Evolutionary conservation across 2,888 invertebrate genomes (phyloP).

Genomic region (Drosophila buzzatii): DNA sequence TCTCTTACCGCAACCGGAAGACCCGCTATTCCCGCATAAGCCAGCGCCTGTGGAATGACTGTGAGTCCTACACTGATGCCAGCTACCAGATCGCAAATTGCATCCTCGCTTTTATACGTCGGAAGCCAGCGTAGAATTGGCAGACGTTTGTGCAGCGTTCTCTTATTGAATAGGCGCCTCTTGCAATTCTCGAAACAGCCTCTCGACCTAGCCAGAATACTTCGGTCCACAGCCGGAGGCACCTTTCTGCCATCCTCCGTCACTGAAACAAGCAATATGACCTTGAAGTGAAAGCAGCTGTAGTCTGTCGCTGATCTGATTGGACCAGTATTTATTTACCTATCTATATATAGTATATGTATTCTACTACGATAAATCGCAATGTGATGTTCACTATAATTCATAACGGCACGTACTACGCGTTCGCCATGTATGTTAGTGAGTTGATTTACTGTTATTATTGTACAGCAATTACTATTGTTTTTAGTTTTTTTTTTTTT

Average conservation of each 20-base stretch:
- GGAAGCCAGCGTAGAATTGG: conserved; percentile 93
- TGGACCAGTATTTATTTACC: not conserved
- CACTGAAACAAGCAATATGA: conserved; percentile 83
- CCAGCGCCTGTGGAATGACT: conserved; percentile 95
- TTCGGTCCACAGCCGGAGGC: conserved; percentile 71
- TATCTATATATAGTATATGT: not conserved
- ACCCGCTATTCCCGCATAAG: conserved; percentile 92
- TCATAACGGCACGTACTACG: conserved; percentile 56
- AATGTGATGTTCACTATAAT: conserved; percentile 11
- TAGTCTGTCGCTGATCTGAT: not conserved
- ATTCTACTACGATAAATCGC: no score
- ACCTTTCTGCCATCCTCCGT: conserved; percentile 86
- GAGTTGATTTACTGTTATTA: conserved; percentile 16
- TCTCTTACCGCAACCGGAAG: conserved; percentile 88
- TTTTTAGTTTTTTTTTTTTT: conserved; percentile 21
- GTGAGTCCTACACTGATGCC: conserved; percentile 97
- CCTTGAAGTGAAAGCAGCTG: not conserved
- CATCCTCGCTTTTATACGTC: conserved; percentile 86
- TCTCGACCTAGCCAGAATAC: conserved; percentile 78
- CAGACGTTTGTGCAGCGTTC: conserved; percentile 90
- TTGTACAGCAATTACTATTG: conserved; percentile 27
- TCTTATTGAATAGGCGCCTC: conserved; percentile 87
- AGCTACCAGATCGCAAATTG: conserved; percentile 94
- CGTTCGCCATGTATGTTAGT: conserved; percentile 17
- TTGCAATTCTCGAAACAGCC: conserved; percentile 86